Percentiles rank a stretch among this genome's conserved stretches.
Conservation (phyloP, 2,888 invertebrate species). For the Eurytoma californica region DNA sequence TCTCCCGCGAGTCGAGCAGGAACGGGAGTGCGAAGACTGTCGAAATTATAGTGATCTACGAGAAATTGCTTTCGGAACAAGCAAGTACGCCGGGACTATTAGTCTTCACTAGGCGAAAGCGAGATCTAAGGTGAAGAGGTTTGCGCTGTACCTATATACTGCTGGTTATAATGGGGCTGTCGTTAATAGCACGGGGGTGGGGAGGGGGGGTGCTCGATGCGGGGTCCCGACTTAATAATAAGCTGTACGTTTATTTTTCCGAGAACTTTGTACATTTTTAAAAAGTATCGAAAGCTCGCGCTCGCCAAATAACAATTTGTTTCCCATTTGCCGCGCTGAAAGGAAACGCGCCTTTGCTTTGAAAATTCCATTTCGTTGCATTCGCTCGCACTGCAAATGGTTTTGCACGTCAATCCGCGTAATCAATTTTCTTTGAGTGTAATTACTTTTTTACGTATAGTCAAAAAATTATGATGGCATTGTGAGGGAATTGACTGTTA, state of each 20-base stretch:
- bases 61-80: constrained; percentile 58
- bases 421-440: too few relatives aligned
- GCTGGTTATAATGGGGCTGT: constrained; percentile 27
- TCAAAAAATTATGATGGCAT: too few relatives aligned
- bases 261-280: constrained; percentile 1
- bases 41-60: constrained; percentile 59
- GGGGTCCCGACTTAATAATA: not conserved
- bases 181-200: constrained; percentile 30
- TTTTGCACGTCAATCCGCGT: too few relatives aligned
- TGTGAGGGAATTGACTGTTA: too few relatives aligned
- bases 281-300: not conserved
- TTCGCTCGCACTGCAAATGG: too few relatives aligned
- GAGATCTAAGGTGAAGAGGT: constrained; percentile 49
- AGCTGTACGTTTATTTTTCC: constrained; percentile 21
- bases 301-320: not conserved
- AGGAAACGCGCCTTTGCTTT: too few relatives aligned
- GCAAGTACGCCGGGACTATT: constrained; percentile 58
- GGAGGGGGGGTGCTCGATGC: too few relatives aligned
- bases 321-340: too few relatives aligned
- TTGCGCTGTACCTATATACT: constrained; percentile 30
- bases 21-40: constrained; percentile 49
- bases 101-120: constrained; percentile 63
- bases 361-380: too few relatives aligned
- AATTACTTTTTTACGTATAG: too few relatives aligned
- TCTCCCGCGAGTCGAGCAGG: too few relatives aligned